These are phyloP conservation scores for Leucophora obtusa DNA, from an alignment of 2,888 invertebrate species.

Conservation along the genomic window DNA sequence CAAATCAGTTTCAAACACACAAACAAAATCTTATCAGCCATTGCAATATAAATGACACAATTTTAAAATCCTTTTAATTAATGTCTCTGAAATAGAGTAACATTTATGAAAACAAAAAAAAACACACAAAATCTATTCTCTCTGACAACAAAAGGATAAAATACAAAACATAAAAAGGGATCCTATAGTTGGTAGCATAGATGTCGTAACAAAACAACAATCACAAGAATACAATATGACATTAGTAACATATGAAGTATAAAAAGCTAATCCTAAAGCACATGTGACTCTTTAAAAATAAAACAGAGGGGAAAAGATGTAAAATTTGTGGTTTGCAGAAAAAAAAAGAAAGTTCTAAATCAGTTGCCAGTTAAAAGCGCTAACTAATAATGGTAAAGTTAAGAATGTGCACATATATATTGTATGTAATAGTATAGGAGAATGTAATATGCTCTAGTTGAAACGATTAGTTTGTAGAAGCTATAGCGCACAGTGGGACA, in stretches of 20 bases:
- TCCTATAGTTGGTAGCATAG: background rate
- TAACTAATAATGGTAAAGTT: constrained; percentile 20
- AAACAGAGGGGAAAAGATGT: background rate
- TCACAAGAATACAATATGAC: constrained; percentile 13
- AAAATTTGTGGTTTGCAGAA: constrained; percentile 1
- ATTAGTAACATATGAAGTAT: constrained; percentile 26
- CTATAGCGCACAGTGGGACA: no score
- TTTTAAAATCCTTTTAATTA: constrained; percentile 52
- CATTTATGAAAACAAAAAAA: background rate
- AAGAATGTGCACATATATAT: background rate
- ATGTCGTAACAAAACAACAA: background rate
- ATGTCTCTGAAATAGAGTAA: constrained; percentile 17
- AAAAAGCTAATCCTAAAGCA: constrained; percentile 31
- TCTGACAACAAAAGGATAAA: background rate
- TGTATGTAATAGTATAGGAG: background rate
- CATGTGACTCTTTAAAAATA: constrained; percentile 20
- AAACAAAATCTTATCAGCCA: background rate
- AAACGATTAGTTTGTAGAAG: background rate
- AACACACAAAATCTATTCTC: background rate
- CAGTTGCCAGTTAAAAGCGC: constrained; percentile 22
- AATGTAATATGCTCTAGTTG: background rate
- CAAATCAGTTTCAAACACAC: no score
- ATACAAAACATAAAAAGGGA: background rate
- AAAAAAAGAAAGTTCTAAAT: constrained; percentile 9
- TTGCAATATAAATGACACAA: constrained; percentile 41